Conservation (phyloP, 2,888 invertebrate genomes). For the Macrosoma leucophasiata region DNA sequence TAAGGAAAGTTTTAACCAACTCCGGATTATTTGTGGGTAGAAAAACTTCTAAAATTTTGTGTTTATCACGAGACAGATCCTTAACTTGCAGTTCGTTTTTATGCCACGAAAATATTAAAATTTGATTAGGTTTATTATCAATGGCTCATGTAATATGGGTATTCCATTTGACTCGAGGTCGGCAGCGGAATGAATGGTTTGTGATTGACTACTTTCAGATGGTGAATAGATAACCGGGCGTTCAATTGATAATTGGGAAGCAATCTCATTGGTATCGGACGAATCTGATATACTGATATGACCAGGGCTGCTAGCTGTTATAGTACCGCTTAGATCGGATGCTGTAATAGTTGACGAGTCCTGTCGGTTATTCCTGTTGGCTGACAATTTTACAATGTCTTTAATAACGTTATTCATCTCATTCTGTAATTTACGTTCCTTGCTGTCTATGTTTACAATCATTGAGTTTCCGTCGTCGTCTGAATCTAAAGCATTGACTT, state of each 20-base stretch:
- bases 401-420: too few species aligned
- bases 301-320: conserved; percentile 3
- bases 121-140: conserved; percentile 21
- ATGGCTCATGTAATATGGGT: conserved; percentile 11
- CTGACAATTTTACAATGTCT: too few species aligned
- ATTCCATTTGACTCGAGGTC: conserved; percentile 7
- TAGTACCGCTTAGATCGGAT: not conserved
- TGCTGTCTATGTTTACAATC: conserved; percentile 12
- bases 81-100: conserved; percentile 12
- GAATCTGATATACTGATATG: too few species aligned
- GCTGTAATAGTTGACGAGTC: too few species aligned
- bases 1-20: conserved; percentile 19
- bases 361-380: too few species aligned
- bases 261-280: not conserved
- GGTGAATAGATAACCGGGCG: too few species aligned
- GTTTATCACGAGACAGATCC: conserved; percentile 9
- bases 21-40: conserved; percentile 10
- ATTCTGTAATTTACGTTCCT: too few species aligned
- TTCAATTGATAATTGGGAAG: not conserved
- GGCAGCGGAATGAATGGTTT: conserved; percentile 5
- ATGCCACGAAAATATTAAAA: conserved; percentile 12
- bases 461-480: conserved; percentile 9
- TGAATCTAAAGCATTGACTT: conserved; percentile 7
- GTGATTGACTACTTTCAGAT: too few species aligned
- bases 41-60: conserved; percentile 12